Evolutionary conservation across 1,140 invertebrate species (phyloP), one percentile per base, ranked within the genome.

Genomic region (Drosophila bifasciata): DNA sequence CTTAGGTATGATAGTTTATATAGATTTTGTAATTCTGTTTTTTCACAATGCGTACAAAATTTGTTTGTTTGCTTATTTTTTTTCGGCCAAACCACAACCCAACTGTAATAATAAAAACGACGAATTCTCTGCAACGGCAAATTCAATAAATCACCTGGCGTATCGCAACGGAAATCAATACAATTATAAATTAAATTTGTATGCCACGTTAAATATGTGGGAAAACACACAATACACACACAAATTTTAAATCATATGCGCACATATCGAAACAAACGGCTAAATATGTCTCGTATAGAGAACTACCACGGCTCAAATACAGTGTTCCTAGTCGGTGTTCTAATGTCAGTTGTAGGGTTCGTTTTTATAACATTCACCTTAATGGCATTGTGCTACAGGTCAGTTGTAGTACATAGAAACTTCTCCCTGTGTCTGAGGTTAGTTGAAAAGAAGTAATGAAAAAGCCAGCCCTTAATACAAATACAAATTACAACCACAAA

Each of bases 361-460:
- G 97, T 99, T 94, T 98, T 99, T 95, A 95, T 99, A 94, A 95
- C 98, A 94, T 98, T 99, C 95, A 97, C 97, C 93, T 95, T 98
- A 94, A 97, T 98, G 95, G 97, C 98, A 94, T 96, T 98, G 94
- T 99, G 98, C 96, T 99, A 99, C 96, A 98, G 98, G 96, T 97
- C 96, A 97, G 96, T 97, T 94, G 96, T 97, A 96, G 96, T 97
- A 95, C 96, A 97, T 96, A 97, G 96, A 96, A 97, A 97, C 96
- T 96, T 97, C 96, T 97, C 96, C 94, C 95, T 97, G 94, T 97
- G 96, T 95, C 95, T 97, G 95, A 97, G 96, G 96, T 97, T 97
- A 97, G 96, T 97, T 91, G 90, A 91, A 91, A 90, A 91, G 86
- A 77, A 91, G 89, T 90, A 91, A 90, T 90, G 89, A 91, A 95